Evolutionary conservation across 2,113 vertebrate genomes (phyloP).

Genomic region (Nothocercus nigrocapillus): DNA sequence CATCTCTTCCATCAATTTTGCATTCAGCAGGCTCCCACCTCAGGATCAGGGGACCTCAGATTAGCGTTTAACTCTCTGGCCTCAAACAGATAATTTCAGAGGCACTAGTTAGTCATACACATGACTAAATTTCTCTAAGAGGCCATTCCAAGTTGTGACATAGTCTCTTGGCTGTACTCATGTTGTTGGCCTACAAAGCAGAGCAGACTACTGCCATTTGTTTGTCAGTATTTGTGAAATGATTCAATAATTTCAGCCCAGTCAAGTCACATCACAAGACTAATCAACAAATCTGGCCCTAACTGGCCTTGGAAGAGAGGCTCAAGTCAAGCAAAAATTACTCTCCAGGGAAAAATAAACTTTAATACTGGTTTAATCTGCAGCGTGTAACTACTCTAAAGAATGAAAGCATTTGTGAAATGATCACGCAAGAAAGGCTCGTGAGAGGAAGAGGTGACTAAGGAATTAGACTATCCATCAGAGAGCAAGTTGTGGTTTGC

Average conservation of each 20-base stretch:
- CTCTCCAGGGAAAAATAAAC: slow-evolving; percentile 38
- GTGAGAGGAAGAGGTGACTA: slow-evolving; percentile 62
- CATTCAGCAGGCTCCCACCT: not conserved
- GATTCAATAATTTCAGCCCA: not conserved
- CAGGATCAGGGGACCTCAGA: not conserved
- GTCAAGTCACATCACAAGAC: slow-evolving; percentile 17
- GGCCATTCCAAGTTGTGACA: not conserved
- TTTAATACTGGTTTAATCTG: slow-evolving; percentile 45
- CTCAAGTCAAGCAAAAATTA: slow-evolving; percentile 8
- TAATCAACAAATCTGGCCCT: slow-evolving; percentile 14
- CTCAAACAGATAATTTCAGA: slow-evolving; percentile 12
- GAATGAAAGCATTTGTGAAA: slow-evolving; percentile 42
- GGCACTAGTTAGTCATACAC: not conserved
- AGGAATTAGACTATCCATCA: slow-evolving; percentile 55
- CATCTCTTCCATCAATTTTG: not conserved
- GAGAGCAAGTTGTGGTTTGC: slow-evolving; percentile 55
- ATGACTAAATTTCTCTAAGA: slow-evolving; percentile 31
- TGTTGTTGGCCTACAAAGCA: not conserved
- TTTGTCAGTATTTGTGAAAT: not conserved
- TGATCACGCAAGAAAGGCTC: not conserved
- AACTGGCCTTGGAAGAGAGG: slow-evolving; percentile 25
- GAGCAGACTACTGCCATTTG: not conserved
- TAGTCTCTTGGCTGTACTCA: not conserved
- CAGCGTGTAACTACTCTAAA: not conserved
- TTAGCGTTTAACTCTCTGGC: not conserved